Evolutionary conservation across 2,888 invertebrate genomes (phyloP).

Genomic region (Epicampocera succincta): DNA sequence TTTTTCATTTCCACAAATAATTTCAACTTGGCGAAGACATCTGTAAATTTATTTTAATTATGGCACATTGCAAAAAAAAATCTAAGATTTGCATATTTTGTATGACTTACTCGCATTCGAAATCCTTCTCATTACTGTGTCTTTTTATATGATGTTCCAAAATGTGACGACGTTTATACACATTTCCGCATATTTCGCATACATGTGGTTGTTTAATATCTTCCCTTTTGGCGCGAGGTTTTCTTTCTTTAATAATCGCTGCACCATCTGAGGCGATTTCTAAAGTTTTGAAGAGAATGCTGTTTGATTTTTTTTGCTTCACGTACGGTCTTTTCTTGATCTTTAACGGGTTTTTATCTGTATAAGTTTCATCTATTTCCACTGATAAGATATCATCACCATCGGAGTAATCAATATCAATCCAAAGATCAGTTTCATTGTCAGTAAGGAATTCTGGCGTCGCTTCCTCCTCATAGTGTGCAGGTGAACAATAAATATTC

Average conservation of each 20-base stretch:
- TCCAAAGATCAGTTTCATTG: slow-evolving; percentile 18
- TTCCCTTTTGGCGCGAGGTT: slow-evolving; percentile 17
- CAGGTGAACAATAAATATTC: neutral
- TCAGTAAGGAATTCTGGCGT: neutral
- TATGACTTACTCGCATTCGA: slow-evolving; percentile 79
- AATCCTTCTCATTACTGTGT: slow-evolving; percentile 79
- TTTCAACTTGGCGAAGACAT: too few species aligned
- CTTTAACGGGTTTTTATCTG: neutral
- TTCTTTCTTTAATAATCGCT: slow-evolving; percentile 66
- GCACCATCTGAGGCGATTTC: slow-evolving; percentile 73
- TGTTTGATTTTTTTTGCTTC: neutral
- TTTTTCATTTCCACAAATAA: too few species aligned
- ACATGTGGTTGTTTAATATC: slow-evolving; percentile 74
- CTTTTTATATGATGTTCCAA: slow-evolving; percentile 80
- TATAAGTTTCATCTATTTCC: slow-evolving; percentile 8
- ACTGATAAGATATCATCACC: slow-evolving; percentile 19
- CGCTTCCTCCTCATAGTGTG: slow-evolving; percentile 3
- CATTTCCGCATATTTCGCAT: slow-evolving; percentile 81
- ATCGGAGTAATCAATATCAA: slow-evolving; percentile 25
- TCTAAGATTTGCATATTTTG: neutral
- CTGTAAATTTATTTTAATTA: too few species aligned
- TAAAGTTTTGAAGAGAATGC: slow-evolving; percentile 69
- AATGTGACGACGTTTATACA: slow-evolving; percentile 79
- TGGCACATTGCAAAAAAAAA: too few species aligned
- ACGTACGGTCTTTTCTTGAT: neutral